Evolutionary conservation across 2,888 invertebrate genomes (phyloP).

Genomic region (Dione vanillae): DNA sequence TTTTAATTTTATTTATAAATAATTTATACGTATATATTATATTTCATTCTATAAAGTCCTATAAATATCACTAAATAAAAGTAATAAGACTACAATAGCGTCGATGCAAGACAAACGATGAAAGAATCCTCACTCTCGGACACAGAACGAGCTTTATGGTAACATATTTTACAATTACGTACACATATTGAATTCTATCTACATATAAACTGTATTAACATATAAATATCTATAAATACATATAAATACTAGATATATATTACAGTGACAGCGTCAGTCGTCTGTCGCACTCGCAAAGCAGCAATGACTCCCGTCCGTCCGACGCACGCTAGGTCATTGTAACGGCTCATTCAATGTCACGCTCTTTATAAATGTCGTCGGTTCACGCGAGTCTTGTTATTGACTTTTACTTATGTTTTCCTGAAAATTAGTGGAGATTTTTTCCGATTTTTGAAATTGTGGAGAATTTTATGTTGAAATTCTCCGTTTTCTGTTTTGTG

Average conservation of each 20-base stretch:
- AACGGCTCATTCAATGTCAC: slow-evolving; percentile 39
- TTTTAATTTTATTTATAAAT: too few species aligned
- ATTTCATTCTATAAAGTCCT: too few species aligned
- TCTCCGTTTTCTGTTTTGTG: slow-evolving; percentile 10
- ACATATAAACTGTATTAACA: too few species aligned
- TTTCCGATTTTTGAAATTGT: background rate
- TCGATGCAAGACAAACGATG: too few species aligned
- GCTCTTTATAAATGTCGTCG: slow-evolving; percentile 35
- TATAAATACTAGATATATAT: slow-evolving; percentile 10
- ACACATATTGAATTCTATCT: too few species aligned
- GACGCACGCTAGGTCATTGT: slow-evolving; percentile 31
- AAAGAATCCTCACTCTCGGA: too few species aligned
- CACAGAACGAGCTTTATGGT: too few species aligned
- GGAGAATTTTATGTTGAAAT: slow-evolving; percentile 16
- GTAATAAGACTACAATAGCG: too few species aligned
- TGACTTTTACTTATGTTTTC: slow-evolving; percentile 5
- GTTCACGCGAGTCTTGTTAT: slow-evolving; percentile 4
- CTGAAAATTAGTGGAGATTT: background rate
- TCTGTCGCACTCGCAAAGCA: slow-evolving; percentile 9
- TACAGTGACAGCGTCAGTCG: background rate
- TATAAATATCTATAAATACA: too few species aligned
- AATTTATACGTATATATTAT: too few species aligned
- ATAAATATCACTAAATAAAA: too few species aligned
- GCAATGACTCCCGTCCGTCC: slow-evolving; percentile 22
- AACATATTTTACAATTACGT: too few species aligned